A percentile compares a stretch with the other conserved stretches of the same genome.
Conservation (phyloP, 2,888 invertebrate genomes). For the Ceriagrion tenellum region DNA sequence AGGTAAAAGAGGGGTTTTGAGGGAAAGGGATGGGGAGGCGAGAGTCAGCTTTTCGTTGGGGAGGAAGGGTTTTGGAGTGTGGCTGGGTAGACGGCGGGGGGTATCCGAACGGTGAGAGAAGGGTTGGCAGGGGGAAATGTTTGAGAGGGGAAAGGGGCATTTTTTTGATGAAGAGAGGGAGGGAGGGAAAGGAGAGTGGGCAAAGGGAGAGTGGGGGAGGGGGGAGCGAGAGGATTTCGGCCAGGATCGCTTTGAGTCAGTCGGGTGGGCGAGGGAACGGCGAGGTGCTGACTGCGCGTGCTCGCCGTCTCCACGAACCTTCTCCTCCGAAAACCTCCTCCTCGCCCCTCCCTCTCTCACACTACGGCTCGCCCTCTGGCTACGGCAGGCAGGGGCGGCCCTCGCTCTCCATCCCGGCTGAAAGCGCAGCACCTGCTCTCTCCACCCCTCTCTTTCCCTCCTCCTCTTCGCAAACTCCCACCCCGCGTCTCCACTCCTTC, state of each 20-base stretch:
- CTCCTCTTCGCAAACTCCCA: background rate
- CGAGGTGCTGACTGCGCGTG: constrained; percentile 64
- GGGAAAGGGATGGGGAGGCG: background rate
- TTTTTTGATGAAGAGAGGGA: background rate
- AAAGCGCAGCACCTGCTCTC: constrained; percentile 56
- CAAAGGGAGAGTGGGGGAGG: background rate
- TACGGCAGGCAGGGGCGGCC: background rate
- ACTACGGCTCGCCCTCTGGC: background rate
- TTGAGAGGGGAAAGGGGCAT: background rate
- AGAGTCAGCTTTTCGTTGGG: too few relatives aligned
- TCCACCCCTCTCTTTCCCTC: background rate
- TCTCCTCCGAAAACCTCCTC: background rate
- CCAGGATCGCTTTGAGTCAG: constrained; percentile 59
- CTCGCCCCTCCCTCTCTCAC: background rate
- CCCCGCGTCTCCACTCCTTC: background rate
- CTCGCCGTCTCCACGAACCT: background rate
- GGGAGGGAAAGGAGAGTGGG: background rate
- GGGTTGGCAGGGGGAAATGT: background rate
- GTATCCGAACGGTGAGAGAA: background rate
- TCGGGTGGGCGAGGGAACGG: constrained; percentile 29
- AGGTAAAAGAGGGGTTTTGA: too few relatives aligned
- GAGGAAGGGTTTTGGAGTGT: too few relatives aligned
- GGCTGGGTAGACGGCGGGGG: background rate
- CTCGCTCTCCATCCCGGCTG: constrained; percentile 46
- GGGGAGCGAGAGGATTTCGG: constrained; percentile 3